Evolutionary conservation across 2,113 vertebrate genomes (phyloP).

Genomic region (Ptilonorhynchus violaceus): DNA sequence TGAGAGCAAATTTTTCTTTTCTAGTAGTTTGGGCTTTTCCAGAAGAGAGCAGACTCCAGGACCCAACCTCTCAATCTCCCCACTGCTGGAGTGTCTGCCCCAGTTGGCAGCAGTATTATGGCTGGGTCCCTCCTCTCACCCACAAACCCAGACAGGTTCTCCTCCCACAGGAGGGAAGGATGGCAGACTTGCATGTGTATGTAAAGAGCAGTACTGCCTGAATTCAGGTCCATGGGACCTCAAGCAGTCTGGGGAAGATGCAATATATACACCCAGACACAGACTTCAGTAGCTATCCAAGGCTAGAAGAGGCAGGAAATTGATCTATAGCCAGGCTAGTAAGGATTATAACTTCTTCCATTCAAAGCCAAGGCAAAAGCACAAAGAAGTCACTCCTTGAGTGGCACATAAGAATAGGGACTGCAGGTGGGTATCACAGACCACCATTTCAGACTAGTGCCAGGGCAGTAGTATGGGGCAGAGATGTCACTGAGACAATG

Average conservation of each 20-base stretch:
- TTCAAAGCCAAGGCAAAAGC: not conserved
- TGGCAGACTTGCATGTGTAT: not conserved
- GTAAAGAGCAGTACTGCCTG: not conserved
- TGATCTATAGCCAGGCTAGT: not conserved
- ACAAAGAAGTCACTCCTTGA: not conserved
- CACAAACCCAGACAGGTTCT: not conserved
- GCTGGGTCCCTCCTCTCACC: not conserved
- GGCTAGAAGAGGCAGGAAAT: not conserved
- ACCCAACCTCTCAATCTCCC: not conserved
- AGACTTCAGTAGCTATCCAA: not conserved
- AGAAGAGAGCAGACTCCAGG: not conserved
- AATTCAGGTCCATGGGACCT: rapidly evolving
- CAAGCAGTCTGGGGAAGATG: not conserved
- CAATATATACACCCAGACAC: not conserved
- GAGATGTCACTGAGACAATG: not conserved
- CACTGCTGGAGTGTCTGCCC: not conserved
- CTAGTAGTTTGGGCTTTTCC: not conserved
- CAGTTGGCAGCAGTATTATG: not conserved
- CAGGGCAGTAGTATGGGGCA: not conserved
- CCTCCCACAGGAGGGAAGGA: not conserved
- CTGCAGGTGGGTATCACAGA: not conserved
- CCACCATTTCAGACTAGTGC: not conserved
- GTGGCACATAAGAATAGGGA: not conserved
- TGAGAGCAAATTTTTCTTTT: not conserved
- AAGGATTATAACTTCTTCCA: not conserved